A percentile compares a stretch with the other conserved stretches of the same genome.
Conservation (phyloP, 2,888 invertebrate species). For the Lochmaea capreae region DNA sequence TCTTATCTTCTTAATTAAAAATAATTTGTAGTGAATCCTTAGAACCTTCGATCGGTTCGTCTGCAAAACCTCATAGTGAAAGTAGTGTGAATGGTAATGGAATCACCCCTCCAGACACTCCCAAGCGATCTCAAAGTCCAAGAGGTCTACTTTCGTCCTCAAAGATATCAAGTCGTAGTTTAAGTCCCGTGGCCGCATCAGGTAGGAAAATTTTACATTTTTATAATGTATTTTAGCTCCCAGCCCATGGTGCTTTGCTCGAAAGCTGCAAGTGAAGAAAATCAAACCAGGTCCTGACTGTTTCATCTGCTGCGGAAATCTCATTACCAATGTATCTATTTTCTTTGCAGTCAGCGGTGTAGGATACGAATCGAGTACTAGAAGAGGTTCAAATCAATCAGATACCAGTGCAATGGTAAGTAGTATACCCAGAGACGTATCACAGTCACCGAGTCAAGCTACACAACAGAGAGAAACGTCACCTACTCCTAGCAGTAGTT, state of each 20-base stretch:
- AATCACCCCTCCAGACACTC: constrained; percentile 77
- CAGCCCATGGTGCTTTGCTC: too few species aligned
- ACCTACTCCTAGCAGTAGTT: constrained; percentile 70
- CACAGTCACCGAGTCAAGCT: constrained; percentile 70
- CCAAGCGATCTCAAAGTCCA: constrained; percentile 69
- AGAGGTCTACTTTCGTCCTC: constrained; percentile 66
- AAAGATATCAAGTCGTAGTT: constrained; percentile 68
- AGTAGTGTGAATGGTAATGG: constrained; percentile 83
- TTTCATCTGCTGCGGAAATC: too few species aligned
- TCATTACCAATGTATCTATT: not conserved
- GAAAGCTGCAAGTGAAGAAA: not conserved
- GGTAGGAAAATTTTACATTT: constrained; percentile 60
- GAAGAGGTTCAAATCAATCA: constrained; percentile 70
- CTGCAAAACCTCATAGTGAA: constrained; percentile 66
- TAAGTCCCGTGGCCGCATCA: constrained; percentile 73
- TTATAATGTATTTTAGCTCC: too few species aligned
- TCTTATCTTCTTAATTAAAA: not conserved
- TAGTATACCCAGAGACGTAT: constrained; percentile 72
- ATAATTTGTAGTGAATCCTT: constrained; percentile 41
- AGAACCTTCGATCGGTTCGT: constrained; percentile 62
- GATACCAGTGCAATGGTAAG: constrained; percentile 74
- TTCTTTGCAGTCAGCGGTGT: constrained; percentile 62
- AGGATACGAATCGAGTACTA: constrained; percentile 60
- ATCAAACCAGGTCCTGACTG: not conserved
- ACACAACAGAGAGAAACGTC: constrained; percentile 67